A percentile compares a stretch with the other conserved stretches of the same genome.
Evolutionary conservation across 2,797 vertebrate species (phyloP).

Genomic region (Sebastes cheni): DNA sequence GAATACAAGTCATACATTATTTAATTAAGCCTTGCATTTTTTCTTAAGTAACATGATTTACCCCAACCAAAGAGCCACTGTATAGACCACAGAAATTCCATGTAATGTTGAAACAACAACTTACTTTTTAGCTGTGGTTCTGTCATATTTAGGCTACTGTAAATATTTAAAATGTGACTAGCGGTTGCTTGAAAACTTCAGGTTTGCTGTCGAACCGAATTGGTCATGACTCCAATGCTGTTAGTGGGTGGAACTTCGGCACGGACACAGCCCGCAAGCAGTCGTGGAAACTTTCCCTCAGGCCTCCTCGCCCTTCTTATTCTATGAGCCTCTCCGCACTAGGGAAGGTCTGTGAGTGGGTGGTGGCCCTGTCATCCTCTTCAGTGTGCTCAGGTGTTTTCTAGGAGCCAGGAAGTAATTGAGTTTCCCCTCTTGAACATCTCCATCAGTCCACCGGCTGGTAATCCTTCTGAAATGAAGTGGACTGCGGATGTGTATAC

Average conservation of each 20-base stretch:
- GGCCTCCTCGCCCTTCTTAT: slow-evolving; percentile 14
- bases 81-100: not conserved
- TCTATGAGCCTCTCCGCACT: slow-evolving; percentile 24
- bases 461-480: slow-evolving; percentile 78
- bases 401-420: slow-evolving; percentile 75
- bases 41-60: not conserved
- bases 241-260: slow-evolving; percentile 29
- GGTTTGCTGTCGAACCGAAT: slow-evolving; percentile 24
- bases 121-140: slow-evolving; percentile 7
- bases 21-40: not conserved
- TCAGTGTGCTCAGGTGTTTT: slow-evolving; percentile 77
- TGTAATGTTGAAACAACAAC: slow-evolving; percentile 18
- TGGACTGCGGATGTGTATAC: slow-evolving; percentile 48
- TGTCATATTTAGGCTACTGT: slow-evolving; percentile 13
- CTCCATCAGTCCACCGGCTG: slow-evolving; percentile 52
- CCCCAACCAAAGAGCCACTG: not conserved
- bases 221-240: slow-evolving; percentile 20
- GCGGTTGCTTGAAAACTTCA: slow-evolving; percentile 1
- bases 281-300: slow-evolving; percentile 41
- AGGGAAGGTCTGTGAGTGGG: slow-evolving; percentile 62
- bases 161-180: slow-evolving; percentile 37
- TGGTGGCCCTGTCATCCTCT: slow-evolving; percentile 56
- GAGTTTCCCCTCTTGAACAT: slow-evolving; percentile 72
- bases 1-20: slow-evolving; percentile 1
- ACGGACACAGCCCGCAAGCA: not conserved